Base-by-base conservation (phyloP, 2,888 invertebrate genomes). In the Cerastis leucographa region DNA sequence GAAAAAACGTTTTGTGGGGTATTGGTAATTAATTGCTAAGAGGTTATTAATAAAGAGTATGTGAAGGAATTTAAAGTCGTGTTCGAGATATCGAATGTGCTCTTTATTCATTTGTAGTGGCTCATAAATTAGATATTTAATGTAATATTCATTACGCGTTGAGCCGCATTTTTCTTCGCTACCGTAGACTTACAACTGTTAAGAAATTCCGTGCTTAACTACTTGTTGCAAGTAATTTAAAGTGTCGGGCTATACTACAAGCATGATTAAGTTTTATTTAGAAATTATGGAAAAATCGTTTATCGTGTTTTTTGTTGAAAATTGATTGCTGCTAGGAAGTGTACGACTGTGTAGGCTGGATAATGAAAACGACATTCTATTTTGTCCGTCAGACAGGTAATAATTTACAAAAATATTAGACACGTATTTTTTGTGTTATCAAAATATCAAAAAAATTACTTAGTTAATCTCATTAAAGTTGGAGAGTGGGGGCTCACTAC, bases 101-200 rank as follows among this genome's bases (percentile, higher is more conserved):
- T 85, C 87, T 82, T 88, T 87, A 84, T 85, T 85, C 85, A 87
- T 83, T 87, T 76, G 78, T 78, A 74, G 78, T 46, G 64, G 71
- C 44, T 68, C 67, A 86, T 90, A 87, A 88, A 88, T 87, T 89
- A 80, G 62, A 81, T 65, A 40, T 77, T 74, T 87, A 80, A 90
- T 85, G 87, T 72, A 79, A 90, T 90, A 85, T 88, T 88, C 83
- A 90, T 89, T 87, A 80, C 80, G 75, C 80, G 75, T 69, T 72
- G 25, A 51, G 67, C 62, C 59, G 83, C 78, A 87, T 88, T 88
- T 87, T 87, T 87, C 87, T 78, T 46, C 74, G 78, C 76, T 76
- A 71, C 61, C 62, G 77, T 59, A 54, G 49, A 83, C 40, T 70
- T 79, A 73, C 74, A 78, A 85, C 22, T 80, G 68, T 75, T 76